Evolutionary conservation across 1,140 invertebrate species (phyloP).

Genomic region (Solenopsis invicta): DNA sequence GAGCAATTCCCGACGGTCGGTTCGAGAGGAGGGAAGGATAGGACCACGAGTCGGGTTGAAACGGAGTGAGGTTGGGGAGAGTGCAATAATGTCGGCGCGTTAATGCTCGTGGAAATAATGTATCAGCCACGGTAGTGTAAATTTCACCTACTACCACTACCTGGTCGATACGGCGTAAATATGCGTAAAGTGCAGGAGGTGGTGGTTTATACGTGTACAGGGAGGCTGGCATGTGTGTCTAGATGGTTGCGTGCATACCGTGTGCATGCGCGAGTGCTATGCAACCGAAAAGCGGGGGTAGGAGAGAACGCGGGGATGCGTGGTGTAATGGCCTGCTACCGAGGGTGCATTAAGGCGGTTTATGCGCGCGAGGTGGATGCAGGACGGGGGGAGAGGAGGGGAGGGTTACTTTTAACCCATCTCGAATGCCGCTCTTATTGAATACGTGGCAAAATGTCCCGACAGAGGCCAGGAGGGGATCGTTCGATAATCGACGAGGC

Average conservation of each 20-base stretch:
- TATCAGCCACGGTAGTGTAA: slow-evolving; percentile 72
- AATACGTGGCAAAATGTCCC: slow-evolving; percentile 62
- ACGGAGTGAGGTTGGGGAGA: not conserved
- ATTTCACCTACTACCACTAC: slow-evolving; percentile 69
- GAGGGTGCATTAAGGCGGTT: slow-evolving; percentile 80
- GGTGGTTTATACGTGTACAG: slow-evolving; percentile 39
- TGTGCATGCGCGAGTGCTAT: slow-evolving; percentile 32
- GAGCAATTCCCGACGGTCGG: slow-evolving; percentile 64
- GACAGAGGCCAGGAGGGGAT: slow-evolving; percentile 10
- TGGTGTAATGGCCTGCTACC: slow-evolving; percentile 77
- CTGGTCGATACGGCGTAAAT: slow-evolving; percentile 75
- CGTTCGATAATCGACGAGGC: slow-evolving; percentile 66
- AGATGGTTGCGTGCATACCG: slow-evolving; percentile 22
- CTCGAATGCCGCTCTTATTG: slow-evolving; percentile 76
- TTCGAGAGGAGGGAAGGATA: slow-evolving; percentile 2
- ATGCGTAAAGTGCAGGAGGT: slow-evolving; percentile 69
- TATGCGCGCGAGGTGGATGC: slow-evolving; percentile 78
- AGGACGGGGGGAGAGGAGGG: too few species aligned
- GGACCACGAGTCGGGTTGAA: not conserved
- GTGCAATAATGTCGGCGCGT: slow-evolving; percentile 71
- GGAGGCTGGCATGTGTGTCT: slow-evolving; percentile 34
- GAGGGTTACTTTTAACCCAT: slow-evolving; percentile 79
- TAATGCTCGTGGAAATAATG: slow-evolving; percentile 76
- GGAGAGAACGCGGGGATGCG: slow-evolving; percentile 39
- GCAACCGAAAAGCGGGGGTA: not conserved